phyloP scores from a whole-genome alignment of 2,888 invertebrate species.

The Eurytoma adleriae region DNA sequence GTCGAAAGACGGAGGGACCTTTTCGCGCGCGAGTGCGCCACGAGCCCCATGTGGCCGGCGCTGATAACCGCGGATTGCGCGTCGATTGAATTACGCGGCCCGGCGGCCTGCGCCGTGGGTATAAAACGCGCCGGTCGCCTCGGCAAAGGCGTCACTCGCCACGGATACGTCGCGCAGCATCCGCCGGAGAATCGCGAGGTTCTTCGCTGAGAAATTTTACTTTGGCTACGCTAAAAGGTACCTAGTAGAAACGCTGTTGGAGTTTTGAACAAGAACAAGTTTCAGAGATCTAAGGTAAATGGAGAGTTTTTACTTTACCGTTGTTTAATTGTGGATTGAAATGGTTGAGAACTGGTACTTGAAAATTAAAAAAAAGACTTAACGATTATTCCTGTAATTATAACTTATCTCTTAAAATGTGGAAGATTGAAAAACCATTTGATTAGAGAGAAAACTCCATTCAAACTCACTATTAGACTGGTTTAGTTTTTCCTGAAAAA shows the following conservation, averaged over 20 bases:
- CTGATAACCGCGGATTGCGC: slow-evolving; percentile 74
- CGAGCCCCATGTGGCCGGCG: slow-evolving; percentile 71
- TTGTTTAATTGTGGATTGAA: too few species aligned
- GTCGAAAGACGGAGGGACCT: slow-evolving; percentile 35
- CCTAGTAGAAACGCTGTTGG: slow-evolving; percentile 21
- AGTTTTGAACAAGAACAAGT: slow-evolving; percentile 7
- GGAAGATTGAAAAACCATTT: too few species aligned
- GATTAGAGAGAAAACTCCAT: too few species aligned
- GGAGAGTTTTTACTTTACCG: too few species aligned
- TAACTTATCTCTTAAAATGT: too few species aligned
- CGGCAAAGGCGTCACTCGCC: slow-evolving; percentile 44
- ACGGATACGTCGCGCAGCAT: slow-evolving; percentile 46
- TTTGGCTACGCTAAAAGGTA: slow-evolving; percentile 29
- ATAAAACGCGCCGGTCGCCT: slow-evolving; percentile 66
- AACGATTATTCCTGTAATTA: too few species aligned
- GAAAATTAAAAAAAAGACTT: too few species aligned
- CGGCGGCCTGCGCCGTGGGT: slow-evolving; percentile 34
- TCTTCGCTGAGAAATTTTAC: slow-evolving; percentile 29
- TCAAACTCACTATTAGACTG: too few species aligned
- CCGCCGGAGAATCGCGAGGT: slow-evolving; percentile 1
- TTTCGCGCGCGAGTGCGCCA: slow-evolving; percentile 61
- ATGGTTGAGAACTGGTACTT: neutral
- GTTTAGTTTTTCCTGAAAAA: too few species aligned
- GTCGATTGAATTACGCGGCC: slow-evolving; percentile 69
- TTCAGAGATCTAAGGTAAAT: too few species aligned